Evolutionary conservation across 2,797 vertebrate genomes (phyloP), one percentile per base, ranked within the genome.

Genomic region (Rhinatrema bivittatum): DNA sequence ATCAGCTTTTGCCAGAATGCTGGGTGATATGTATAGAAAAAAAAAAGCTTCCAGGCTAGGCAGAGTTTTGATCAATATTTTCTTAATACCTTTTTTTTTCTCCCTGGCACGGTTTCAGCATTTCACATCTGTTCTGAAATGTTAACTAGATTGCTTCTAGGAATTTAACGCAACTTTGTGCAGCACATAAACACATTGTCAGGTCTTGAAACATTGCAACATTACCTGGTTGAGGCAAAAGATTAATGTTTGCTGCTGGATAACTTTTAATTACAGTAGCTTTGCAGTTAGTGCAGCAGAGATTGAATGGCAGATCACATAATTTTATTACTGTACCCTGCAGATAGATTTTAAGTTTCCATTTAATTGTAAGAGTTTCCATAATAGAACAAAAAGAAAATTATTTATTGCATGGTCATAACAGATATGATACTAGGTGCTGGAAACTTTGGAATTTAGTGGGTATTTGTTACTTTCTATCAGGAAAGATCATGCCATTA

Each of bases 401-500:
- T n/a, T n/a, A n/a, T n/a, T n/a, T n/a, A n/a, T n/a, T n/a, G n/a
- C n/a, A n/a, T n/a, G n/a, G n/a, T n/a, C n/a, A n/a, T n/a, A n/a
- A n/a, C n/a, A n/a, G n/a, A n/a, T n/a, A n/a, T n/a, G n/a, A n/a
- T n/a, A n/a, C n/a, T n/a, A n/a, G n/a, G n/a, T n/a, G n/a, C n/a
- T n/a, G n/a, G n/a, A n/a, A n/a, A n/a, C n/a, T n/a, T n/a, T n/a
- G n/a, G n/a, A n/a, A n/a, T n/a, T n/a, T n/a, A n/a, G n/a, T n/a
- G n/a, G n/a, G n/a, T n/a, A n/a, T n/a, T n/a, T n/a, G n/a, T n/a
- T n/a, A n/a, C n/a, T n/a, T n/a, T n/a, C n/a, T n/a, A n/a, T n/a
- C n/a, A 47, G 32, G 17, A 25, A 34, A 46, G 54, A 52, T 53
- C 45, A 55, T 22, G 55, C 35, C 55, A 45, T 50, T 38, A 36